Evolutionary conservation across 64 coral and sea anemone species (phyloP), one percentile per base, ranked within the genome.

Genomic region (Montipora capricornis): DNA sequence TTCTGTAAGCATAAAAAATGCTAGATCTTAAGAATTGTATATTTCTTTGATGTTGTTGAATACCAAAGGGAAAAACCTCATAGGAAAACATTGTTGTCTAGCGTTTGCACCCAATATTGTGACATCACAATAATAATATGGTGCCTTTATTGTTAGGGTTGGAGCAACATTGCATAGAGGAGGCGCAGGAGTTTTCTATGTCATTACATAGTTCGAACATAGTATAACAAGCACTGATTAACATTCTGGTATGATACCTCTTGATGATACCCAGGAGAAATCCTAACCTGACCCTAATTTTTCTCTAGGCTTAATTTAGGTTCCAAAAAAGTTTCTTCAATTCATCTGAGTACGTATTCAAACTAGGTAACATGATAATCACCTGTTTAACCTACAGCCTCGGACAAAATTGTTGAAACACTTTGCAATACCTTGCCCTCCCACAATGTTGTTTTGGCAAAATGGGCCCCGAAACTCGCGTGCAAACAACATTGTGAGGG

Each of bases 1-100:
- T 82, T 96, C 95, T 84, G 90, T 77, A 5, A 81, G 48, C 83
- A 96, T 19, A 78, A 96, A 89, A 68, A 88, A 92, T 74, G 46
- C 60, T 29, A 94, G 59, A 48, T 94, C 92, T 60, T 88, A 16
- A 57, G 26, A 4, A 64, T 1, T 68, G 26, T 44, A 15, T 80
- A 94, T 94, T 80, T 44, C 74, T 89, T 75, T 88, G 37, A 81
- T 75, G 79, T 37, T 61, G 20, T 87, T 75, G n/a, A 81, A 95
- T 62, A 94, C 82, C 48, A 94, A 76, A 74, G 79, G 87, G 84
- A 78, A 94, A 53, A 94, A 83, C 58, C 81, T 91, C 80, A 92
- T 95, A 80, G 94, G 89, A 66, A 92, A 62, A 70, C 87, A 89
- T 73, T 95, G 29, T 37, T 37, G 89, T 45, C 82, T 74, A 48